These are phyloP conservation scores for Pollenia labialis DNA, from an alignment of 2,888 invertebrate genomes.

Conservation along the genomic window DNA sequence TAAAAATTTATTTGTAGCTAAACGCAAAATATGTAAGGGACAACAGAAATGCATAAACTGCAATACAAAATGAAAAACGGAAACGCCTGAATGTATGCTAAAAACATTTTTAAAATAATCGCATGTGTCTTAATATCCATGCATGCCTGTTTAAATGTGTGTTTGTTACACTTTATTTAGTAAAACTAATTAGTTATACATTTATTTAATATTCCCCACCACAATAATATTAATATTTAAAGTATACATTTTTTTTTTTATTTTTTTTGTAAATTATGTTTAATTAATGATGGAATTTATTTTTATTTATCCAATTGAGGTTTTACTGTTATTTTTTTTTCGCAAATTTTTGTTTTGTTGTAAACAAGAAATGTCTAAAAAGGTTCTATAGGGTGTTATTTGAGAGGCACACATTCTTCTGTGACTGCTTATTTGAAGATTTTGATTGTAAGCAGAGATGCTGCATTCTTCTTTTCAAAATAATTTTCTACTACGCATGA, in stretches of 20 bases:
- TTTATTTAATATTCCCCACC: slow-evolving; percentile 45
- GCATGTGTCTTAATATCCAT: background rate
- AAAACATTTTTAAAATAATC: background rate
- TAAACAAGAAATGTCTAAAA: background rate
- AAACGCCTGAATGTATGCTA: slow-evolving; percentile 19
- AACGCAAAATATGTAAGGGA: background rate
- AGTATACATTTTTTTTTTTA: background rate
- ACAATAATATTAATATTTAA: slow-evolving; percentile 35
- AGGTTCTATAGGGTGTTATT: background rate
- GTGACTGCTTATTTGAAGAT: too few relatives aligned
- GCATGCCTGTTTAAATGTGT: background rate
- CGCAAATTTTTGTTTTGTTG: background rate
- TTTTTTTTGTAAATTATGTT: slow-evolving; percentile 5
- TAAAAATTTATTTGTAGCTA: slow-evolving; percentile 40
- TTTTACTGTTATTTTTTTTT: background rate
- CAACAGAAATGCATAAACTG: background rate
- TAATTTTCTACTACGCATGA: too few relatives aligned
- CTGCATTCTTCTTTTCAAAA: too few relatives aligned
- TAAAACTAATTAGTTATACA: slow-evolving; percentile 55
- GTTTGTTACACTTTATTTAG: slow-evolving; percentile 35
- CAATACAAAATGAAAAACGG: background rate
- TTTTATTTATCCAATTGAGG: background rate
- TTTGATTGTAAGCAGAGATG: too few relatives aligned
- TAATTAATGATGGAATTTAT: slow-evolving; percentile 46
- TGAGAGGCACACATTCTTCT: too few relatives aligned